Conservation (phyloP, 2,113 vertebrate species). For the Camelus bactrianus region DNA sequence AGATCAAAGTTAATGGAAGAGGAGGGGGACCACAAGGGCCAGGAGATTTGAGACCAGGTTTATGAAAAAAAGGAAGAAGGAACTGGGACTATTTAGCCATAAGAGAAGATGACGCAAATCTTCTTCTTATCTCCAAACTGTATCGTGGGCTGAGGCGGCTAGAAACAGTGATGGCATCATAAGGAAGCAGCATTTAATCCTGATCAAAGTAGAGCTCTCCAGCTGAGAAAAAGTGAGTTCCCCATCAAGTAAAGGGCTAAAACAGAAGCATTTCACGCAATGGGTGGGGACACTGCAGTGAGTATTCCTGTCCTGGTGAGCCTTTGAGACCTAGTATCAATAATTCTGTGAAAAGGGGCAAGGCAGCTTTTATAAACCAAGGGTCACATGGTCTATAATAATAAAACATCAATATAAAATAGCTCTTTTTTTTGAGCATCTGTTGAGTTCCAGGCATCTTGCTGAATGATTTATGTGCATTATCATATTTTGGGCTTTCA, state of each 20-base stretch:
- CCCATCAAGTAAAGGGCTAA: background rate
- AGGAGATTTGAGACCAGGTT: background rate
- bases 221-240: background rate
- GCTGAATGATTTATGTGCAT: background rate
- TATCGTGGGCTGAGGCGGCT: background rate
- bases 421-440: background rate
- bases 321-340: background rate
- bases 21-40: background rate
- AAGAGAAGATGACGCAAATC: background rate
- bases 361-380: background rate
- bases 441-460: background rate
- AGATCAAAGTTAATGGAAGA: slow-evolving; percentile 21
- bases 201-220: background rate
- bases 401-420: background rate
- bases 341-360: background rate
- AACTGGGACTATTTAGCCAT: background rate
- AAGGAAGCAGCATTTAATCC: background rate
- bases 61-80: background rate
- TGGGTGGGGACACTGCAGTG: background rate
- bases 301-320: background rate
- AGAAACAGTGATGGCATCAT: background rate
- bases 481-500: background rate
- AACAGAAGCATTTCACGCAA: background rate
- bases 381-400: background rate
- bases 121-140: background rate